Conservation (phyloP, 2,113 vertebrate species). For the Ceuthmochares aereus region DNA sequence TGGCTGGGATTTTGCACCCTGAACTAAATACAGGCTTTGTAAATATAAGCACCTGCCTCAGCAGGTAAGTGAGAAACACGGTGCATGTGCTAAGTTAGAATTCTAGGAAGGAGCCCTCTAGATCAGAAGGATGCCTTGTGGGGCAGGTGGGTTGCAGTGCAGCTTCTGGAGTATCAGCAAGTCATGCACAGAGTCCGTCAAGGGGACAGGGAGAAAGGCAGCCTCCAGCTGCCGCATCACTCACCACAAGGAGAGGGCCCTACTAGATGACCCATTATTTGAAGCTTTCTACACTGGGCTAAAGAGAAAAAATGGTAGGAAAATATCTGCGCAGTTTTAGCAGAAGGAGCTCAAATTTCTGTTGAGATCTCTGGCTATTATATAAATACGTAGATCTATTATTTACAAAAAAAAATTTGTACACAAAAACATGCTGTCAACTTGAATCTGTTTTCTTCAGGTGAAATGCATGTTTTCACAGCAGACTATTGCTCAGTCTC, state of each 20-base stretch:
- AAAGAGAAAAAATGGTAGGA: background rate
- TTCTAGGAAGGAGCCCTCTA: background rate
- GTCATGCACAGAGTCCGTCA: background rate
- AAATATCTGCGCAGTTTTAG: background rate
- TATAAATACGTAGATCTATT: background rate
- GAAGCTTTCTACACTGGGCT: background rate
- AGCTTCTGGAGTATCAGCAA: background rate
- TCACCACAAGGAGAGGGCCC: background rate
- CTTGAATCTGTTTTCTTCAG: background rate
- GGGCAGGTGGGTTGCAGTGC: background rate
- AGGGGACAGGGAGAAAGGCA: background rate
- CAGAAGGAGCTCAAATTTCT: background rate
- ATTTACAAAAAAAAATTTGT: background rate
- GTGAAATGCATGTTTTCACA: background rate
- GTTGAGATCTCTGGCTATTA: background rate
- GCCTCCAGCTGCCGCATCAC: background rate
- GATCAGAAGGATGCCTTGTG: too few relatives aligned
- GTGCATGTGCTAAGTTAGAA: background rate
- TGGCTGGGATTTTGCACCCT: background rate
- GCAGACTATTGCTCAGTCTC: background rate
- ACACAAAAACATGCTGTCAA: background rate
- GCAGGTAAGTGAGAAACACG: background rate
- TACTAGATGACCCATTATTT: fast-evolving
- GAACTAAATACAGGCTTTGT: background rate
- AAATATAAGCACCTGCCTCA: background rate